Evolutionary conservation across 2,888 invertebrate genomes (phyloP), one percentile per base, ranked within the genome.

Genomic region (Cryptus armator): DNA sequence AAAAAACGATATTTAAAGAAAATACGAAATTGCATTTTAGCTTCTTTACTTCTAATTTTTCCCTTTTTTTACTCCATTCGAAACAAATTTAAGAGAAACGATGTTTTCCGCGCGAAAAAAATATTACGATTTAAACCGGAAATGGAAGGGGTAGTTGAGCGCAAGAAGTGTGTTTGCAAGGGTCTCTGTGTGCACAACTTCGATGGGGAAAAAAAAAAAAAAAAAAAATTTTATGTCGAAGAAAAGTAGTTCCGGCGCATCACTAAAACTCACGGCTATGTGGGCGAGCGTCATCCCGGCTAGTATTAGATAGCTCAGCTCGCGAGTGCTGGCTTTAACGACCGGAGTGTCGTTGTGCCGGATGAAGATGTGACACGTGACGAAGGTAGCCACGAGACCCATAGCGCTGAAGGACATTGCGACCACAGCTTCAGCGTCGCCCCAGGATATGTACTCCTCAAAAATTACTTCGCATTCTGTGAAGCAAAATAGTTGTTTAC

Each of bases 341-440:
- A 97, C 96, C 1, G 97, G 97, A 0, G 97, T 97, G 92, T 96
- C 94, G 93, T 97, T 96, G 93, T 96, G 95, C 81, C 95, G 95
- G 67, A 96, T 92, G 93, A 97, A 97, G 43, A 97, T 94, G 51
- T 94, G 91, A 85, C 95, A 95, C 0, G 96, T 95, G 89, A 95
- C 94, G 46, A 95, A 92, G 1, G 97, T 96, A 51, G 95, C 94
- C 64, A 96, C 92, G 87, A 97, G 95, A n/a, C 97, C 97, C 71
- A 95, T 89, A 53, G 94, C 94, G 43, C 96, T 95, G 89, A 96
- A 94, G 19, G 94, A 94, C 89, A 96, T 95, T 14, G 96, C 95
- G 16, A 95, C 95, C 77, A 97, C 94, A 0, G 96, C 96, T 89
- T 95, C 95, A 0, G 94, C 95, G 91, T 96, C 96, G 46, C 94